These are phyloP conservation scores for Rosalia funebris DNA, from an alignment of 2,888 invertebrate species.

Conservation along the genomic window DNA sequence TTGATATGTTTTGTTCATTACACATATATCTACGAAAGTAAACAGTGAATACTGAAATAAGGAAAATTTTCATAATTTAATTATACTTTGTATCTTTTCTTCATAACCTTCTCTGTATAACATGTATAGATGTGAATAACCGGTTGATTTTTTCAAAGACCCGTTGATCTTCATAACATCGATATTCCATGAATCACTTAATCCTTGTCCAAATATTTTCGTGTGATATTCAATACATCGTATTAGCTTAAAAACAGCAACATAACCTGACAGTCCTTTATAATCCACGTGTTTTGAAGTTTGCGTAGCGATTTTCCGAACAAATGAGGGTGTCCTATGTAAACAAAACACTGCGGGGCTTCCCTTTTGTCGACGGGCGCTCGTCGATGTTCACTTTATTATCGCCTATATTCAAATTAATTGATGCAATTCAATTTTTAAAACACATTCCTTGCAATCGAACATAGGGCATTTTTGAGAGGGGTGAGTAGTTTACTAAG, in stretches of 20 bases:
- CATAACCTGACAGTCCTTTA: conserved; percentile 38
- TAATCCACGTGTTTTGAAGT: conserved; percentile 52
- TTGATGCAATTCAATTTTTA: conserved; percentile 26
- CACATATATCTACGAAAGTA: no score
- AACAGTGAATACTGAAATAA: no score
- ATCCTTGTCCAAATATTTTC: conserved; percentile 29
- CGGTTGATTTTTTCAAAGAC: background rate
- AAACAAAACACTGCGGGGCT: conserved; percentile 48
- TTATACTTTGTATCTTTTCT: no score
- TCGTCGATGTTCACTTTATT: conserved; percentile 34
- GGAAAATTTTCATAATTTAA: no score
- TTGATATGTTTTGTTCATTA: no score
- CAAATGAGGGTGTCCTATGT: conserved; percentile 52
- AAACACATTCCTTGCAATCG: background rate
- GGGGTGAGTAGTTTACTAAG: no score
- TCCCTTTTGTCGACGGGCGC: conserved; percentile 33
- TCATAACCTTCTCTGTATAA: no score
- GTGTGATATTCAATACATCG: conserved; percentile 26
- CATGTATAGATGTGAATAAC: no score
- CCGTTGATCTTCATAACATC: conserved; percentile 16
- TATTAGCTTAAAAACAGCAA: conserved; percentile 41
- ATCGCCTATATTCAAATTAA: conserved; percentile 31
- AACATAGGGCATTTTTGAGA: background rate
- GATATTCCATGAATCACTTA: conserved; percentile 25
- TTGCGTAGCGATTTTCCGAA: conserved; percentile 52